Evolutionary conservation across 2,113 vertebrate species (phyloP), one percentile per base, ranked within the genome.

Genomic region (Epinephelus moara): DNA sequence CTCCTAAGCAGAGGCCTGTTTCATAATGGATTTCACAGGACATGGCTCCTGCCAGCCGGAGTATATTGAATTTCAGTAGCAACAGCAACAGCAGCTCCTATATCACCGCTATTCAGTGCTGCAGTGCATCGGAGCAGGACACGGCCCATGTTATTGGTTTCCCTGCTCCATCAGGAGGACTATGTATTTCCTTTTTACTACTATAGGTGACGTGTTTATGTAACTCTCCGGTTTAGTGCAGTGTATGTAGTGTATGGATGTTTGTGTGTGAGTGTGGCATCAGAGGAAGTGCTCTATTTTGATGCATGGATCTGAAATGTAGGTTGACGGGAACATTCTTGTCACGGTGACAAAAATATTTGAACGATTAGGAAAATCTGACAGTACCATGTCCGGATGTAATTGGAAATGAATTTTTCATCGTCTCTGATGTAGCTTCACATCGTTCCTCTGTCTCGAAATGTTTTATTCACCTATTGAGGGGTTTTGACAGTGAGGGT

Each of bases 11-110:
- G 14, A 76, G 71, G 30, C 30, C 57, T 77, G 75, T 75, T 84
- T 89, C 76, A 84, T 89, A 82, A 68, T 92, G 81, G 78, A 82
- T 88, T 89, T 92, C 14, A 23, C 67, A 78, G 78, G 72, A 84
- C 71, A 52, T 42, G 60, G 74, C 84, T 84, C 72, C 64, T 76
- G 30, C 79, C 85, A 71, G 64, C 71, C 23, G 3, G 37, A 80
- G 70, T 33, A 55, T 90, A 92, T 93, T 89, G 73, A 72, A 85
- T 93, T 89, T 90, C 90, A 90, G 63, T 68, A 49, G 25, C 42
- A 82, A 30, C 75, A 84, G 67, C 40, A 75, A 85, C 71, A 71
- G 70, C 70, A 50, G 66, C 70, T 72, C 69, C 66, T 59, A 66
- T 67, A 71, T 56, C 69, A 33, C 45, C 33, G 72, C 62, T 42